phyloP scores from a whole-genome alignment of 2,113 vertebrate species.

The Fregetta grallaria region DNA sequence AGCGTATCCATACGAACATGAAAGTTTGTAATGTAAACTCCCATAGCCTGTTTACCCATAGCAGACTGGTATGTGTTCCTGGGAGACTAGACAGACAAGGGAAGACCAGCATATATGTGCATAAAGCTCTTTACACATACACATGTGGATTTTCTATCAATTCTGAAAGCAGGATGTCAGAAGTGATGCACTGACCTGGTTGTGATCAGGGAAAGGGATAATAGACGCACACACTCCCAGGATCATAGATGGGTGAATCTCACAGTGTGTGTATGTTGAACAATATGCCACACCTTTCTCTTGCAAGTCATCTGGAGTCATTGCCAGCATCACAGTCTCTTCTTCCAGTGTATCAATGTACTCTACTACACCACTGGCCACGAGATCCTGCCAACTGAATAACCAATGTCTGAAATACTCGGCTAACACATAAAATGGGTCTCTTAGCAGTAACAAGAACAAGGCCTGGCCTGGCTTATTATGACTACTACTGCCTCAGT shows the following conservation, averaged over 20 bases:
- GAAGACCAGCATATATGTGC: not conserved
- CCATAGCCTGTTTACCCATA: slow-evolving; percentile 99
- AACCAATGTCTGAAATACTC: not conserved
- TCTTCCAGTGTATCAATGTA: slow-evolving; percentile 97
- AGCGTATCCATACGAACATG: slow-evolving; percentile 97
- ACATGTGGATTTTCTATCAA: not conserved
- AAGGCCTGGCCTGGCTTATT: not conserved
- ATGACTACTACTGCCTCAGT: not conserved
- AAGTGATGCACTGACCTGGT: slow-evolving; percentile 84
- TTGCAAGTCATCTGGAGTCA: slow-evolving; percentile 98
- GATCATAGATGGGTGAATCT: slow-evolving; percentile 99
- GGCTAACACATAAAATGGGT: not conserved
- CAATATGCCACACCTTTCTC: slow-evolving; percentile 98
- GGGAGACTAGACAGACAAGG: slow-evolving; percentile 82
- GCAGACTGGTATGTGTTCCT: slow-evolving; percentile 99
- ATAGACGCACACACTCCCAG: slow-evolving; percentile 98
- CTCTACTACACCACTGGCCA: slow-evolving; percentile 96
- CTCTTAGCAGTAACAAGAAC: not conserved
- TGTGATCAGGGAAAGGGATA: slow-evolving; percentile 98
- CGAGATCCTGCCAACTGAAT: slow-evolving; percentile 95
- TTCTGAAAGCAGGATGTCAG: not conserved
- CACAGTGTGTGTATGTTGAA: slow-evolving; percentile 96
- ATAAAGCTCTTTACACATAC: not conserved
- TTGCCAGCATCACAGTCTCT: slow-evolving; percentile 97
- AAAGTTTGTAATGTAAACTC: slow-evolving; percentile 99